These are phyloP conservation scores for Drosophila neotestacea DNA, from an alignment of 2,888 invertebrate species.

Conservation along the genomic window DNA sequence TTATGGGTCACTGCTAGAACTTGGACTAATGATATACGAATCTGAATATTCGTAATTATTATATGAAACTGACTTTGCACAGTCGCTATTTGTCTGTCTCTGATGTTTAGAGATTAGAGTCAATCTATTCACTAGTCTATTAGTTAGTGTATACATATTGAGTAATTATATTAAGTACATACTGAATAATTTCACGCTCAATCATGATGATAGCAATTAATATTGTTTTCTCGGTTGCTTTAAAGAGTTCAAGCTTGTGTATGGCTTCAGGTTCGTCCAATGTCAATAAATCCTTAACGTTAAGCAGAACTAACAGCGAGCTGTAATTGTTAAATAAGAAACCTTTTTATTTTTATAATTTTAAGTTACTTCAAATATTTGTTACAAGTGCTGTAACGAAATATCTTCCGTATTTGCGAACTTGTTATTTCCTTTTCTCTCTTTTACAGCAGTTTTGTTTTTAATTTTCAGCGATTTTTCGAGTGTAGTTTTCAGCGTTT, in stretches of 20 bases:
- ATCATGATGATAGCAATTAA: conserved; percentile 60
- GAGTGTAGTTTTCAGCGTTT: conserved; percentile 25
- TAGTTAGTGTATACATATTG: background rate
- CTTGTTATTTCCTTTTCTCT: conserved; percentile 17
- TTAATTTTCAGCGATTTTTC: conserved; percentile 19
- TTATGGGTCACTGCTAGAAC: conserved; percentile 44
- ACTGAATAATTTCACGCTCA: conserved; percentile 80
- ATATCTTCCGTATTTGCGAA: conserved; percentile 53
- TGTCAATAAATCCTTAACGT: background rate
- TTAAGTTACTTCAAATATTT: conserved; percentile 23
- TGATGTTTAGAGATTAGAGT: background rate
- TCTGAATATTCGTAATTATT: background rate
- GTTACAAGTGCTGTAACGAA: conserved; percentile 21
- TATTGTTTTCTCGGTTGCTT: conserved; percentile 4
- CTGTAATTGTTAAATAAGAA: conserved; percentile 38
- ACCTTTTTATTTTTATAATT: conserved; percentile 20
- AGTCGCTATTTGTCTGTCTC: background rate
- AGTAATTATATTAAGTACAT: conserved; percentile 51
- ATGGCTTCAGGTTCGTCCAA: conserved; percentile 21
- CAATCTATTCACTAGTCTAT: too few species aligned
- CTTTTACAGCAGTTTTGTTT: background rate
- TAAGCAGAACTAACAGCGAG: background rate
- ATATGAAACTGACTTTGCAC: background rate
- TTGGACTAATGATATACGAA: conserved; percentile 28
- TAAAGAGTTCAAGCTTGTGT: background rate